Evolutionary conservation across 2,888 invertebrate species (phyloP).

Genomic region (Thumatha senex): DNA sequence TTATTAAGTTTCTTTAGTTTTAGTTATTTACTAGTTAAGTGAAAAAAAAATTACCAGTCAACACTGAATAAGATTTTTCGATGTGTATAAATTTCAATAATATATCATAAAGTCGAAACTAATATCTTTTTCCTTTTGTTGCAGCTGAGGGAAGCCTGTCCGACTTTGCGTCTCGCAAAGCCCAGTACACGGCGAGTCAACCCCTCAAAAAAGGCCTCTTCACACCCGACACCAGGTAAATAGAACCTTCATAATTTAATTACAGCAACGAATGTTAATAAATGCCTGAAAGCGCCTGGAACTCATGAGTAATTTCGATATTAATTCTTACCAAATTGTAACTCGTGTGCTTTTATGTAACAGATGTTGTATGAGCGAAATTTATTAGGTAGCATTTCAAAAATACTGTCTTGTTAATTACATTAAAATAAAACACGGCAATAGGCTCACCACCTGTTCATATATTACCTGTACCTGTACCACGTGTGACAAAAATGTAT

Average conservation of each 20-base stretch:
- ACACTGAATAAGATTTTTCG: too few relatives aligned
- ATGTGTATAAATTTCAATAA: too few relatives aligned
- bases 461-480: too few relatives aligned
- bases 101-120: too few relatives aligned
- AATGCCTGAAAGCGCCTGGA: conserved; percentile 12
- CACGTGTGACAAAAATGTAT: too few relatives aligned
- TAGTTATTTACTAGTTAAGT: too few relatives aligned
- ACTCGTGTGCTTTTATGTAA: conserved; percentile 16
- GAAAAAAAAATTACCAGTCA: too few relatives aligned
- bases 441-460: too few relatives aligned
- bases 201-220: conserved; percentile 89
- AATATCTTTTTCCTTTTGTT: conserved; percentile 64
- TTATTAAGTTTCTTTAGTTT: too few relatives aligned
- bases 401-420: not conserved
- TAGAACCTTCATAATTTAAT: conserved; percentile 31
- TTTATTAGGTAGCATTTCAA: not conserved
- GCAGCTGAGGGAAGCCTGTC: conserved; percentile 96
- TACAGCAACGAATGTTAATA: conserved; percentile 20
- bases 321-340: conserved; percentile 17
- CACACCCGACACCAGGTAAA: conserved; percentile 86
- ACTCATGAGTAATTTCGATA: conserved; percentile 8
- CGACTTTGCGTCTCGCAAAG: conserved; percentile 91
- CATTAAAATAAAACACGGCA: too few relatives aligned
- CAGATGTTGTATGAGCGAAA: conserved; percentile 9
- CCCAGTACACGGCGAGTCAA: conserved; percentile 89